Conservation (phyloP, 2,888 invertebrate species). For the Tanypteryx hageni region DNA sequence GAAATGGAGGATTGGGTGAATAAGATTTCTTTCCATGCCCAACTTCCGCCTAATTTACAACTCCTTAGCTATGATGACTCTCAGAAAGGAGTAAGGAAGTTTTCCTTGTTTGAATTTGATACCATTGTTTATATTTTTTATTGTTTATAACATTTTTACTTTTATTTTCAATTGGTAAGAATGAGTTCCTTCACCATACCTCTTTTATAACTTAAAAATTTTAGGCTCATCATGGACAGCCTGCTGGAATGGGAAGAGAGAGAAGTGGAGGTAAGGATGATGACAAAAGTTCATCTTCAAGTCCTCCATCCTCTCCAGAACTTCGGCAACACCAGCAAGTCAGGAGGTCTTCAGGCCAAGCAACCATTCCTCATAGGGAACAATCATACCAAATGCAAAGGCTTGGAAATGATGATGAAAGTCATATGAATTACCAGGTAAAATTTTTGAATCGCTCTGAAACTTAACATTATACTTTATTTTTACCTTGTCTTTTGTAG, state of each 20-base stretch:
- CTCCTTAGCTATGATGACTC: constrained; percentile 88
- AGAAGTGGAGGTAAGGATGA: constrained; percentile 30
- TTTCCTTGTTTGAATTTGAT: neutral
- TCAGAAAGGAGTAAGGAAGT: constrained; percentile 76
- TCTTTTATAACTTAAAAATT: neutral
- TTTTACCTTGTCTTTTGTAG: no score
- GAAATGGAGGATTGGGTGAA: constrained; percentile 93
- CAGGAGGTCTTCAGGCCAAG: constrained; percentile 36
- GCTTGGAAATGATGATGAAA: constrained; percentile 33
- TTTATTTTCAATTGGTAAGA: neutral
- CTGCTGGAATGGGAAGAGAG: neutral
- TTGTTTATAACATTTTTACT: neutral
- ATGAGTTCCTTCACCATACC: neutral
- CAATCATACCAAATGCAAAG: constrained; percentile 48
- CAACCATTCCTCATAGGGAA: neutral
- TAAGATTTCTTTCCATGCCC: constrained; percentile 95
- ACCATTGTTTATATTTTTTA: neutral
- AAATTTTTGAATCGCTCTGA: no score
- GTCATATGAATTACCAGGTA: constrained; percentile 52
- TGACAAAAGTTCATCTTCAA: constrained; percentile 49
- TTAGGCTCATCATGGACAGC: neutral
- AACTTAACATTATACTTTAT: no score
- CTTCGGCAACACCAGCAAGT: constrained; percentile 27
- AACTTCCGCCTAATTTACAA: constrained; percentile 92
- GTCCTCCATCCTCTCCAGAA: constrained; percentile 52